Evolutionary conservation across 2,113 vertebrate genomes (phyloP).

Genomic region (Heterotis niloticus): DNA sequence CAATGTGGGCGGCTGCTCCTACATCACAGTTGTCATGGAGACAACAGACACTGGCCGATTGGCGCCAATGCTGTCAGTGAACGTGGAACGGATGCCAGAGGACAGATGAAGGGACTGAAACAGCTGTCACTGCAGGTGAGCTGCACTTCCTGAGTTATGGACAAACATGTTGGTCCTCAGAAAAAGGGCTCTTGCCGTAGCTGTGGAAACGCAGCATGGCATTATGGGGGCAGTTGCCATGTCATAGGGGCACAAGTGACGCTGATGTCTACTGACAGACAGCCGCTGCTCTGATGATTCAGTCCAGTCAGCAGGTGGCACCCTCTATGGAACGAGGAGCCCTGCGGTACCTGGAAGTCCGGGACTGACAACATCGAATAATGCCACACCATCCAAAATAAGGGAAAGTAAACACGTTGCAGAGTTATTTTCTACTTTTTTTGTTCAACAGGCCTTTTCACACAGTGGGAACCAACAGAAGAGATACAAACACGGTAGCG

Average conservation of each 20-base stretch:
- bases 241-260: background rate
- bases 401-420: slow-evolving; percentile 49
- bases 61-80: too few species aligned
- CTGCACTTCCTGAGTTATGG: slow-evolving; percentile 65
- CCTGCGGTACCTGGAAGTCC: background rate
- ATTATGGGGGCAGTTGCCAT: too few species aligned
- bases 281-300: slow-evolving; percentile 38
- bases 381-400: slow-evolving; percentile 58
- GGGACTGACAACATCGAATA: slow-evolving; percentile 42
- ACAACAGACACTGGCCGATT: background rate
- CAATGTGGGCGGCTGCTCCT: slow-evolving; percentile 9
- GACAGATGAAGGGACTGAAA: slow-evolving; percentile 20
- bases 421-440: slow-evolving; percentile 15
- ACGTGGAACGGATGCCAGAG: too few species aligned
- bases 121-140: slow-evolving; percentile 38
- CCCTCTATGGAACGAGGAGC: too few species aligned
- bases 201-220: too few species aligned
- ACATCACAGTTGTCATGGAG: slow-evolving; percentile 11
- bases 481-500: slow-evolving; percentile 65
- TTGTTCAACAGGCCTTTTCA: slow-evolving; percentile 64
- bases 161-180: slow-evolving; percentile 43
- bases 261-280: slow-evolving; percentile 5
- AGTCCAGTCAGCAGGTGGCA: background rate
- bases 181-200: slow-evolving; percentile 19
- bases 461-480: slow-evolving; percentile 68